Percentiles rank a stretch among this genome's conserved stretches.
phyloP scores from a whole-genome alignment of 2,113 vertebrate genomes.

The Romanogobio albipinnatus region DNA sequence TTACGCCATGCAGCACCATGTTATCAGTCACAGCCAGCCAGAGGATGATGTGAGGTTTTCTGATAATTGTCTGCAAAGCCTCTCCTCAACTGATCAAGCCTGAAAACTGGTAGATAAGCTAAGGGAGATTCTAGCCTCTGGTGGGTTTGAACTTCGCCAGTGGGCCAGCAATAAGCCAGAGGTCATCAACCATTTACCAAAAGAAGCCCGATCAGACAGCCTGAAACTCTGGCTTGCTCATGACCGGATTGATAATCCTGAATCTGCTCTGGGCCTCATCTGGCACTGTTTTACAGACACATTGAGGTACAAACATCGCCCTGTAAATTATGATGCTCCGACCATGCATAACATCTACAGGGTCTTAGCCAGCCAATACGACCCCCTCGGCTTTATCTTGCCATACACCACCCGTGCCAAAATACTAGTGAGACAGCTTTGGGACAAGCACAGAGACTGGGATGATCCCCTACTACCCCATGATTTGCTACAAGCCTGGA shows the following conservation, averaged over 20 bases:
- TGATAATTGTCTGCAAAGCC: no score
- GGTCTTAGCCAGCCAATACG: no score
- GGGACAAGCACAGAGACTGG: no score
- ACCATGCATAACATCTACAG: slow-evolving; percentile 9
- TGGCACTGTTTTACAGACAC: not conserved
- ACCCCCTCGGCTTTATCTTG: no score
- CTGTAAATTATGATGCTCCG: not conserved
- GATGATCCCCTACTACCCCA: no score
- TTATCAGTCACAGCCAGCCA: no score
- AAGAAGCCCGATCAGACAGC: not conserved
- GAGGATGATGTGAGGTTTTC: no score
- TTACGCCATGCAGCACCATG: no score
- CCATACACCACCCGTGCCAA: no score
- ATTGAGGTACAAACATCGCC: not conserved
- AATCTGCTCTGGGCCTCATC: not conserved
- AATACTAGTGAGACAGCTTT: no score
- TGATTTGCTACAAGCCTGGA: no score
- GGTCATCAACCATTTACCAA: not conserved
- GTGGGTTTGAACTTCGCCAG: not conserved
- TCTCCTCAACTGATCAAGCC: not conserved
- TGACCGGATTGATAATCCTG: not conserved
- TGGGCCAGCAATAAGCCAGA: not conserved
- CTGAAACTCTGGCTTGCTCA: not conserved
- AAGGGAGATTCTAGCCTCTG: not conserved
- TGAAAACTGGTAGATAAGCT: not conserved